Percentiles rank a stretch among this genome's conserved stretches.
phyloP scores from a whole-genome alignment of 2,797 vertebrate genomes.

The Crocidura indochinensis region DNA sequence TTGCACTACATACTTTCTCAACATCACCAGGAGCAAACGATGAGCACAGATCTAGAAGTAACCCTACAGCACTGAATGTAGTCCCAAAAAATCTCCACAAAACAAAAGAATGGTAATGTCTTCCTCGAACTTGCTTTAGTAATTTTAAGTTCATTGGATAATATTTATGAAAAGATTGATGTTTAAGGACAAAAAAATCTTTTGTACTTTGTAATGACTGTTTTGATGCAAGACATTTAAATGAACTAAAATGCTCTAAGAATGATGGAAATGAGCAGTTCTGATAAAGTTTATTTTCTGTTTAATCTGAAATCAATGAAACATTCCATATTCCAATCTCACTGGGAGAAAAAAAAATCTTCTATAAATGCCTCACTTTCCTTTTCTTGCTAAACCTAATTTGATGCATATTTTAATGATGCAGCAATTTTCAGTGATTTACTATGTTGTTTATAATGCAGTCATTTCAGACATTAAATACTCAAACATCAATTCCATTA shows the following conservation, averaged over 20 bases:
- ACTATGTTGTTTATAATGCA: too few species aligned
- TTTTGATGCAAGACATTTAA: conserved; percentile 46
- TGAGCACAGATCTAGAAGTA: too few species aligned
- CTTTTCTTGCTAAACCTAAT: conserved; percentile 13
- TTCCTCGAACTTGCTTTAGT: background rate
- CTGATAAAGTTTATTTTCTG: conserved; percentile 43
- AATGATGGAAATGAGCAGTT: conserved; percentile 2
- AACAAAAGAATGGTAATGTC: background rate
- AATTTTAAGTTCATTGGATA: background rate
- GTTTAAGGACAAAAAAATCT: background rate
- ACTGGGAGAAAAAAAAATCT: background rate
- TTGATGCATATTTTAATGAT: conserved; percentile 39
- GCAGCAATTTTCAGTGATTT: conserved; percentile 1
- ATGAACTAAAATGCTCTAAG: conserved; percentile 14
- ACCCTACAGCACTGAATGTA: too few species aligned
- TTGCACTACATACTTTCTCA: too few species aligned
- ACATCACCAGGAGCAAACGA: too few species aligned
- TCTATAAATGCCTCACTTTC: conserved; percentile 13
- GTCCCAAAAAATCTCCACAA: too few species aligned
- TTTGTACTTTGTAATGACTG: background rate
- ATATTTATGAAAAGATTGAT: conserved; percentile 20
- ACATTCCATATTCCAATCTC: background rate
- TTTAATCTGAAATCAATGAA: conserved; percentile 46
- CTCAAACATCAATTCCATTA: too few species aligned
- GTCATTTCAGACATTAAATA: too few species aligned